Percentiles rank a stretch among this genome's conserved stretches.
Conservation (phyloP, 2,113 vertebrate species). For the Platysteira castanea region DNA sequence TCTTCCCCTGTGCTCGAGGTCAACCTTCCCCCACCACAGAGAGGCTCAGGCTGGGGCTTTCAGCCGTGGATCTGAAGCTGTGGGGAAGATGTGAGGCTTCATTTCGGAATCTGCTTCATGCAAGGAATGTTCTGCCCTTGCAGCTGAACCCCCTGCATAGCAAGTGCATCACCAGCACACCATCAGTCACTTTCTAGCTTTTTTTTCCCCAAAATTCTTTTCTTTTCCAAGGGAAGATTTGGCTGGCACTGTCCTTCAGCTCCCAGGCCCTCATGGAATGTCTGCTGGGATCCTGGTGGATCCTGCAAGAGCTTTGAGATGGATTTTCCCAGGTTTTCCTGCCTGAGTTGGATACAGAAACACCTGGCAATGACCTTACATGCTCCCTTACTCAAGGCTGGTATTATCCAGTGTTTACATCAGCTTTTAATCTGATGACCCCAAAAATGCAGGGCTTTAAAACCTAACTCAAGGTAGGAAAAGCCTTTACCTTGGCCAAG, state of each 20-base stretch:
- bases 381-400: not conserved
- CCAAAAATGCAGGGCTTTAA: not conserved
- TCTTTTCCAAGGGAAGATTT: not conserved
- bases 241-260: not conserved
- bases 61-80: slow-evolving; percentile 26
- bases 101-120: slow-evolving; percentile 26
- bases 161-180: not conserved
- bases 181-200: not conserved
- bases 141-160: not conserved
- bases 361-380: not conserved
- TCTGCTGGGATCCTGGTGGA: not conserved
- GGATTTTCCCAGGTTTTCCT: not conserved
- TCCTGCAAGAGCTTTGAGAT: not conserved
- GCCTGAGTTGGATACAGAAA: not conserved
- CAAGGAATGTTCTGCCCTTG: not conserved
- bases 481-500: not conserved
- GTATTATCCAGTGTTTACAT: not conserved
- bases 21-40: slow-evolving; percentile 11
- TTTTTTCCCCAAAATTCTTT: not conserved
- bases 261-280: not conserved
- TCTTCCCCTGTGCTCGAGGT: not conserved
- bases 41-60: not conserved
- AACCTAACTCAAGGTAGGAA: not conserved
- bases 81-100: not conserved
- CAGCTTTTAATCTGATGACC: not conserved